phyloP scores from a whole-genome alignment of 2,888 invertebrate genomes.

The Lapara coniferarum region DNA sequence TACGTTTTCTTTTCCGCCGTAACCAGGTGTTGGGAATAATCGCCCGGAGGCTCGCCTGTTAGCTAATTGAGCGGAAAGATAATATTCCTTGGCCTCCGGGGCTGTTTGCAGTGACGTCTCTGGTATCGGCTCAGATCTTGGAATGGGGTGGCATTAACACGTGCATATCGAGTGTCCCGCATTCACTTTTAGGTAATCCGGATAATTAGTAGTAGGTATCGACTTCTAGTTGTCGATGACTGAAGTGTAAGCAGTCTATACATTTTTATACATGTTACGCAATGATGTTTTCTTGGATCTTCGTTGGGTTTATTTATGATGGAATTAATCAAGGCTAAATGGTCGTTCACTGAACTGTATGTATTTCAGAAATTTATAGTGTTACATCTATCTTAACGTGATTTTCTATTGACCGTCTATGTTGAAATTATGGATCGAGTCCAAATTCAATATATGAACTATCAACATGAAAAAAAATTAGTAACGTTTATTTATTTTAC shows the following conservation, averaged over 20 bases:
- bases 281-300: too few relatives aligned
- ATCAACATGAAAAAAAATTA: too few relatives aligned
- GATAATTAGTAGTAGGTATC: neutral
- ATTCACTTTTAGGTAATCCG: neutral
- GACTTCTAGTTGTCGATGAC: neutral
- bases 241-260: neutral
- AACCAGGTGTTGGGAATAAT: constrained; percentile 58
- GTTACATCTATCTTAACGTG: too few relatives aligned
- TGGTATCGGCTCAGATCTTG: constrained; percentile 3
- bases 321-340: too few relatives aligned
- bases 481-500: too few relatives aligned
- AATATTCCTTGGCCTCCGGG: constrained; percentile 53
- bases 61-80: constrained; percentile 62
- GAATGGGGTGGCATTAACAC: constrained; percentile 6
- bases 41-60: constrained; percentile 48
- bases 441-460: too few relatives aligned
- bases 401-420: too few relatives aligned
- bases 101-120: neutral
- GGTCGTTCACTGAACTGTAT: too few relatives aligned
- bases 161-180: neutral
- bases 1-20: constrained; percentile 40
- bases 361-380: too few relatives aligned
- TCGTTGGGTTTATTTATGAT: too few relatives aligned
- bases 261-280: too few relatives aligned
- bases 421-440: too few relatives aligned